A percentile compares a stretch with the other conserved stretches of the same genome.
Evolutionary conservation across 2,888 invertebrate genomes (phyloP).

Genomic region (Melinopterus prodromus): DNA sequence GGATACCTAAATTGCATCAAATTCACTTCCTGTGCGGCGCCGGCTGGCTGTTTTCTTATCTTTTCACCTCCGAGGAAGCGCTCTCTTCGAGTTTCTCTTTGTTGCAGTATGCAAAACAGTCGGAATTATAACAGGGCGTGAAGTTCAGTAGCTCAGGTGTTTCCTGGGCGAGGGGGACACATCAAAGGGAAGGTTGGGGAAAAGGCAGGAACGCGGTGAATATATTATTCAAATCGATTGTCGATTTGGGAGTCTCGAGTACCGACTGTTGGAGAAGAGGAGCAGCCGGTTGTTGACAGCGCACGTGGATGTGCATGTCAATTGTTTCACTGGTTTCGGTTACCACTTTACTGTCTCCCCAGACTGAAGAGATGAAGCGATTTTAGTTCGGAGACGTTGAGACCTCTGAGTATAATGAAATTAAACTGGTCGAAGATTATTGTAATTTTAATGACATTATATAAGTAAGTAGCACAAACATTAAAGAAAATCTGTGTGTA

Average conservation of each 20-base stretch:
- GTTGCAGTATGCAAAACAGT: neutral
- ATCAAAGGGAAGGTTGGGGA: neutral
- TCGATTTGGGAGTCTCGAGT: neutral
- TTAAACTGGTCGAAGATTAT: too few species aligned
- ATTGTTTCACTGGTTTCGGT: neutral
- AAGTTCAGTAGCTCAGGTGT: neutral
- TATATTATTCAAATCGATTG: slow-evolving; percentile 4
- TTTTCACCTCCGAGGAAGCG: neutral
- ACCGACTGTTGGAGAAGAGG: neutral
- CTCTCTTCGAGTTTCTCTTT: neutral
- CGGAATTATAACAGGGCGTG: neutral
- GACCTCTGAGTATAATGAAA: too few species aligned
- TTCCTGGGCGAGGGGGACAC: neutral
- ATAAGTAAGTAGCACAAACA: too few species aligned
- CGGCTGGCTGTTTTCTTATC: neutral
- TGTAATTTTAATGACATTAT: too few species aligned
- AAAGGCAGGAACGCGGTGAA: neutral
- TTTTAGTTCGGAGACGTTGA: neutral
- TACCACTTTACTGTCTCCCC: neutral
- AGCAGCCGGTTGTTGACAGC: neutral
- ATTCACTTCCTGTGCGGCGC: neutral
- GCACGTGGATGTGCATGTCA: neutral
- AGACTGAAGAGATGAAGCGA: neutral
- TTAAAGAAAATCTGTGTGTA: too few species aligned
- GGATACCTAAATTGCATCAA: slow-evolving; percentile 6